Evolutionary conservation across 2,888 invertebrate species (phyloP).

Genomic region (Leucophenga montana): DNA sequence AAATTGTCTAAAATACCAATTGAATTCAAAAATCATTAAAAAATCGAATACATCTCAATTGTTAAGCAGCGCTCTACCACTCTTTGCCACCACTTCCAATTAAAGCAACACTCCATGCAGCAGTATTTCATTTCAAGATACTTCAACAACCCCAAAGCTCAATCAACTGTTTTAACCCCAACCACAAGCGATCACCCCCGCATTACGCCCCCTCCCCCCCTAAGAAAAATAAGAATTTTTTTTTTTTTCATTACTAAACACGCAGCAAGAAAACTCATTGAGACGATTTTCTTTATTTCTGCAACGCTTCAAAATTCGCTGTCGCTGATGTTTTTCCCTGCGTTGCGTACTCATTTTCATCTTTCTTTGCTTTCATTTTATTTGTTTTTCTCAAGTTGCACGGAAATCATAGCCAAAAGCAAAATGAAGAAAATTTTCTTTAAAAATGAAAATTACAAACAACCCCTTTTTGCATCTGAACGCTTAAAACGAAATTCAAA

Average conservation of each 20-base stretch:
- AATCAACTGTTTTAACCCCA: too few relatives aligned
- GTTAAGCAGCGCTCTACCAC: too few relatives aligned
- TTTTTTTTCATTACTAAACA: conserved; percentile 61
- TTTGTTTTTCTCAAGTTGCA: conserved; percentile 61
- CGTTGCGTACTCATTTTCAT: conserved; percentile 52
- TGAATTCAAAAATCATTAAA: too few relatives aligned
- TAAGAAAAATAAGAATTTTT: too few relatives aligned
- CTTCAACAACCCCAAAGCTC: too few relatives aligned
- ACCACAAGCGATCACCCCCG: too few relatives aligned
- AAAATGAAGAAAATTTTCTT: conserved; percentile 61
- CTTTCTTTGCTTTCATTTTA: conserved; percentile 45
- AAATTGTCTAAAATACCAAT: too few relatives aligned
- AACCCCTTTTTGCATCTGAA: conserved; percentile 57
- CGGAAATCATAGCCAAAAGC: conserved; percentile 58
- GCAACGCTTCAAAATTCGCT: conserved; percentile 27
- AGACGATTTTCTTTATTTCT: conserved; percentile 52
- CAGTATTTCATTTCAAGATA: too few relatives aligned
- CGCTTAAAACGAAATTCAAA: neutral
- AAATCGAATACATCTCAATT: too few relatives aligned
- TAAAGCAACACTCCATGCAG: too few relatives aligned
- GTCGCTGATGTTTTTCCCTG: conserved; percentile 26
- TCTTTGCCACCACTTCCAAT: too few relatives aligned
- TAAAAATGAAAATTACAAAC: conserved; percentile 59
- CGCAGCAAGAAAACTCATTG: conserved; percentile 64
- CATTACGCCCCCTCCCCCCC: too few relatives aligned